phyloP scores from a whole-genome alignment of 1,140 invertebrate genomes.

The Dendrolimus kikuchii region DNA sequence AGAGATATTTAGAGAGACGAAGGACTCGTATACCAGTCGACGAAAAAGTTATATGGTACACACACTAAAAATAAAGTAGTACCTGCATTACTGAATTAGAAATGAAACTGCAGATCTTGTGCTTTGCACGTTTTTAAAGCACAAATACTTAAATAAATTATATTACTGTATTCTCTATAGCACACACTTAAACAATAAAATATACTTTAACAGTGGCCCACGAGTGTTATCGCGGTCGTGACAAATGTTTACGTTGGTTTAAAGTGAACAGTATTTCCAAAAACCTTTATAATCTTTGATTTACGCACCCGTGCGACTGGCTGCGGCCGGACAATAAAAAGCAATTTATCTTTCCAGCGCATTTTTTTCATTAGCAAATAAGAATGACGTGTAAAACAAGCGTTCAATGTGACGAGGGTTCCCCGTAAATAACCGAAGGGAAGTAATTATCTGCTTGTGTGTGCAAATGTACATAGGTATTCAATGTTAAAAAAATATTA shows the following conservation, averaged over 20 bases:
- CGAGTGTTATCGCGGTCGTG: slow-evolving; percentile 21
- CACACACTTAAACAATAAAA: too few species aligned
- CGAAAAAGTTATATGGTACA: too few species aligned
- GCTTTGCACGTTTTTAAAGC: too few species aligned
- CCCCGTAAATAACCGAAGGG: slow-evolving; percentile 51
- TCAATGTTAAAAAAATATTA: slow-evolving; percentile 10
- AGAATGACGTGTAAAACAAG: slow-evolving; percentile 62
- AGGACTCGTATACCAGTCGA: too few species aligned
- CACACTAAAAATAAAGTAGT: too few species aligned
- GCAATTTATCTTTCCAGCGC: slow-evolving; percentile 52
- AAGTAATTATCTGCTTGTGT: slow-evolving; percentile 47
- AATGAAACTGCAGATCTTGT: too few species aligned
- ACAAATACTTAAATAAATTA: too few species aligned
- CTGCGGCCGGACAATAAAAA: slow-evolving; percentile 46
- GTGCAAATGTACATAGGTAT: slow-evolving; percentile 17
- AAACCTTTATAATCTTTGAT: slow-evolving; percentile 47
- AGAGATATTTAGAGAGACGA: too few species aligned
- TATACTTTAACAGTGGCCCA: slow-evolving; percentile 5
- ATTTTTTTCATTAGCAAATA: slow-evolving; percentile 63
- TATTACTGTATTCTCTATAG: too few species aligned
- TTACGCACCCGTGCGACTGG: slow-evolving; percentile 34
- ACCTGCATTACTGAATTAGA: too few species aligned
- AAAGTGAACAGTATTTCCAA: slow-evolving; percentile 32
- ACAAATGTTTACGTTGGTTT: slow-evolving; percentile 31
- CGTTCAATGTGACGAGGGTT: slow-evolving; percentile 52